Percentiles rank a stretch among this genome's conserved stretches.
phyloP scores from a whole-genome alignment of 37 sponge, comb jelly and placozoan genomes.

The Spongilla lacustris region DNA sequence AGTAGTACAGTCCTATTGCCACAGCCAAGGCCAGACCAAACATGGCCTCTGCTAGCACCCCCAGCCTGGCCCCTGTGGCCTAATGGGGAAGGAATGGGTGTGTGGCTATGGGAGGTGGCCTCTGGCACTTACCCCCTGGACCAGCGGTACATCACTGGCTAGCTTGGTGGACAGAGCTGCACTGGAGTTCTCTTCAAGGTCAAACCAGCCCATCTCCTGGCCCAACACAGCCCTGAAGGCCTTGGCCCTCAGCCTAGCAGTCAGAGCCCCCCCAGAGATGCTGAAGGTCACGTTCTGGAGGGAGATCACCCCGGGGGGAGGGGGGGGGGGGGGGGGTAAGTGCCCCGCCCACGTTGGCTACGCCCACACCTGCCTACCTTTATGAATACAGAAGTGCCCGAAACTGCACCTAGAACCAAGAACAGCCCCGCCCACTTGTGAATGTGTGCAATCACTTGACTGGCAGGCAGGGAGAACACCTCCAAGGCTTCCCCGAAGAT shows the following conservation, averaged over 20 bases:
- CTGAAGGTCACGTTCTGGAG: slow-evolving; percentile 53
- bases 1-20: slow-evolving; percentile 50
- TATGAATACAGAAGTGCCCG: slow-evolving; percentile 45
- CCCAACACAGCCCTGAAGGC: slow-evolving; percentile 78
- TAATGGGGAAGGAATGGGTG: neutral
- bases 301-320: too few species aligned
- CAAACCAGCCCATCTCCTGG: slow-evolving; percentile 91
- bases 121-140: slow-evolving; percentile 81
- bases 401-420: slow-evolving; percentile 50
- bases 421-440: slow-evolving; percentile 46
- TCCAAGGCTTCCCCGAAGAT: slow-evolving; percentile 12
- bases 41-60: slow-evolving; percentile 19
- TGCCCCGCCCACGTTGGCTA: neutral
- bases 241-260: slow-evolving; percentile 60
- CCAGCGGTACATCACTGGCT: slow-evolving; percentile 85
- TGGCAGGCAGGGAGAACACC: slow-evolving; percentile 1
- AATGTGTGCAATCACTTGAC: slow-evolving; percentile 13
- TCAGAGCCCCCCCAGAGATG: slow-evolving; percentile 76
- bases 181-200: slow-evolving; percentile 66
- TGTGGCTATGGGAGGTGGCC: neutral
- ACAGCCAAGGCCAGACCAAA: slow-evolving; percentile 24
- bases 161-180: slow-evolving; percentile 85
- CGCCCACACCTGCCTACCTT: slow-evolving; percentile 40
- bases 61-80: slow-evolving; percentile 65
- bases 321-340: neutral